Evolutionary conservation across 2,888 invertebrate genomes (phyloP), one percentile per base, ranked within the genome.

Genomic region (Chaitophorus viminalis): DNA sequence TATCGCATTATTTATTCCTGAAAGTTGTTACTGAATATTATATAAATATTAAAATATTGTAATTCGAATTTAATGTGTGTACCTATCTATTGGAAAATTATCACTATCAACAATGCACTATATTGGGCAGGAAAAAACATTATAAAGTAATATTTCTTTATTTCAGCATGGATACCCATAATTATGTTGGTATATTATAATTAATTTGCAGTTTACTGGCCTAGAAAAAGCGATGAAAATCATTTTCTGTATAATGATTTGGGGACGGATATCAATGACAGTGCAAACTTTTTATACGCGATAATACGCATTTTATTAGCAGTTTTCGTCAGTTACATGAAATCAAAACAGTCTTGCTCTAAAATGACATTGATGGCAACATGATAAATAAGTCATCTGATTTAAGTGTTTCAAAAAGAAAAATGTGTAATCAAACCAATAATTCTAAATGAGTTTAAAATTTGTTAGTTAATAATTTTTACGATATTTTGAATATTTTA

Each of bases 221-320:
- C 21, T 46, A 31, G 68, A 81, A 81, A 68, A 81, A 70, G 70
- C 1, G 14, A 70, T 17, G 70, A 70, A 70, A 82, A 52, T 21
- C 17, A 82, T 82, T 82, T 82, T 82, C 31, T 31, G 33, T 65
- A 21, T 68, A 68, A 39, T 36, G 11, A 29, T 46, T 14, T 31
- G 2, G 25, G 18, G 76, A 39, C 52, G 82, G 82, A 82, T 70
- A 52, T 70, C 11, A 70, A 70, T 82, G 82, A 52, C 25, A 29
- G 46, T 6, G 70, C 70, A 52, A 21, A 31, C 3, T 31, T 82
- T 17, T 36, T 70, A n/a, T 70, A 29, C 3, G 17, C 70, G 29
- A 70, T 31, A 17, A 31, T 31, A 6, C 25, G 70, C 29, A 17
- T 31, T 14, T 29, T 70, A 29, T 70, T 9, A 17, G 31, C 31